Percentiles rank a stretch among this genome's conserved stretches.
Evolutionary conservation across 2,113 vertebrate species (phyloP).

Genomic region (Aptenodytes forsteri): DNA sequence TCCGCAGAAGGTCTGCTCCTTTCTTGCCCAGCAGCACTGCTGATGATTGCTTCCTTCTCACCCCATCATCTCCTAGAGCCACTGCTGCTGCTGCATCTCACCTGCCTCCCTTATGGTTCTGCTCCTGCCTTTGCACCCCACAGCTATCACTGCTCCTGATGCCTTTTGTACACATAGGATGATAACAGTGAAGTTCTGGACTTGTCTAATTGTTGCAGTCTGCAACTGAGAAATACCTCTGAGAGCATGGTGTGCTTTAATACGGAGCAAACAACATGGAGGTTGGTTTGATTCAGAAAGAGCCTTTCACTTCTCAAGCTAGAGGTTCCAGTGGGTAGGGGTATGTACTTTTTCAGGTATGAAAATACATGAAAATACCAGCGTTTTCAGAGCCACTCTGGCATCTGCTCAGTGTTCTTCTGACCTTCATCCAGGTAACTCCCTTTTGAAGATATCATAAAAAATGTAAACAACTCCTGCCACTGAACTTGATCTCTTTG

Average conservation of each 20-base stretch:
- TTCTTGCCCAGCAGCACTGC: background rate
- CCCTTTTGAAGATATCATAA: background rate
- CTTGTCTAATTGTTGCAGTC: background rate
- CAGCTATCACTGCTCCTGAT: accelerated
- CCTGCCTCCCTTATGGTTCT: background rate
- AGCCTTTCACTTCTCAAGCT: background rate
- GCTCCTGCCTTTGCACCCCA: background rate
- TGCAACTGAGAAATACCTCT: background rate
- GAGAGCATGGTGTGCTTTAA: background rate
- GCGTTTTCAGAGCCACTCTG: background rate
- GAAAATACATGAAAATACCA: background rate
- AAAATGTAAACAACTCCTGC: background rate
- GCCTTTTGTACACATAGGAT: accelerated
- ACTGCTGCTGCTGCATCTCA: background rate
- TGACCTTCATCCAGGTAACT: background rate
- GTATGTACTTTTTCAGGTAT: background rate
- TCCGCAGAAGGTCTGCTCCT: background rate
- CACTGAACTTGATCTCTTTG: background rate
- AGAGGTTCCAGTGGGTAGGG: background rate
- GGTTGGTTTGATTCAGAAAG: background rate
- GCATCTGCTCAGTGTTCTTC: background rate
- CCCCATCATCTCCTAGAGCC: background rate
- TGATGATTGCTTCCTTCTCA: background rate
- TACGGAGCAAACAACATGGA: background rate
- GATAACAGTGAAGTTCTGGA: background rate